Evolutionary conservation across 2,797 vertebrate species (phyloP).

Genomic region (Amazona finschi): DNA sequence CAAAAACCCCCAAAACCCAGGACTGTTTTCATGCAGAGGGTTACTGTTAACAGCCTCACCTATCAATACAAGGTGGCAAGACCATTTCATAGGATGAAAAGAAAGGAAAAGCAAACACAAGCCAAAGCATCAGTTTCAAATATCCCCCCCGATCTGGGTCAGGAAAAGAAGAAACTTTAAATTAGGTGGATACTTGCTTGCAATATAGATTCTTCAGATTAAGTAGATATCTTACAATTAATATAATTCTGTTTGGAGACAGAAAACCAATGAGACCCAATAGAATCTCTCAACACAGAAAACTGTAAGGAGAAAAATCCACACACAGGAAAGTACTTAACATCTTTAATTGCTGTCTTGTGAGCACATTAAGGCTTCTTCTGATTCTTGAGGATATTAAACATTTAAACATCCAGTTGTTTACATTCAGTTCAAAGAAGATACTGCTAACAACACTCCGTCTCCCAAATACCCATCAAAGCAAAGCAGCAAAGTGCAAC

Average conservation of each 20-base stretch:
- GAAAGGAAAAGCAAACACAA: not conserved
- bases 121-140: not conserved
- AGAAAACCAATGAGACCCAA: not conserved
- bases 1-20: not conserved
- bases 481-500: not conserved
- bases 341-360: not conserved
- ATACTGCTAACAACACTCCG: not conserved
- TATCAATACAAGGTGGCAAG: fast-evolving
- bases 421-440: not conserved
- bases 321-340: not conserved
- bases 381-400: not conserved
- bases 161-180: not conserved
- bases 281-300: not conserved
- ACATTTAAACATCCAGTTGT: not conserved
- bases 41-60: not conserved
- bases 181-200: not conserved
- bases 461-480: not conserved
- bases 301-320: not conserved
- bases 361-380: not conserved
- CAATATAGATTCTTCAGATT: not conserved
- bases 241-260: not conserved
- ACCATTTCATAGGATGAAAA: not conserved
- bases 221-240: not conserved
- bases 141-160: no score
- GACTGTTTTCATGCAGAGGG: not conserved